A percentile compares a stretch with the other conserved stretches of the same genome.
Evolutionary conservation across 2,888 invertebrate species (phyloP).

Genomic region (Dendrolimus pini): DNA sequence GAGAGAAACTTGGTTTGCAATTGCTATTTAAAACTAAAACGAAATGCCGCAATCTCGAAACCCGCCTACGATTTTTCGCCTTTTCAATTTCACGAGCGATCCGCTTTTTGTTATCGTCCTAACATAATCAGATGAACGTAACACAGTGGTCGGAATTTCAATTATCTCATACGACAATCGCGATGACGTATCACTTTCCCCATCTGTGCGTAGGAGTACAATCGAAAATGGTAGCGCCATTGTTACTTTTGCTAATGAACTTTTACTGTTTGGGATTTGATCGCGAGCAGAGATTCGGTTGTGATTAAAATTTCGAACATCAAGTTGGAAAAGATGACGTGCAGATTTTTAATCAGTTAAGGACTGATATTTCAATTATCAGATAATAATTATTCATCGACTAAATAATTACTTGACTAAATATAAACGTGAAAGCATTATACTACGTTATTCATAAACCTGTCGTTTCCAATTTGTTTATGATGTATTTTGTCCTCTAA

Average conservation of each 20-base stretch:
- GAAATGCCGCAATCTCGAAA: not conserved
- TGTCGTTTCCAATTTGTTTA: no score
- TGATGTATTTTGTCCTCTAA: no score
- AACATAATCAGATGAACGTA: conserved; percentile 25
- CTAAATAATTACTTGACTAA: no score
- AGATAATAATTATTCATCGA: no score
- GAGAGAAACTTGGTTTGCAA: no score
- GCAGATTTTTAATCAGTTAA: not conserved
- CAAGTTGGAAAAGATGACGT: no score
- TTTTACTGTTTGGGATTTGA: conserved; percentile 29
- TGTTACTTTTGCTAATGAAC: conserved; percentile 58
- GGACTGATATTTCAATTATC: conserved; percentile 3
- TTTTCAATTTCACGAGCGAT: conserved; percentile 7
- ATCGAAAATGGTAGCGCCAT: conserved; percentile 24
- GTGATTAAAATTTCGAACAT: no score
- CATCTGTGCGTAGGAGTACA: conserved; percentile 7
- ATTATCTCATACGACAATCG: conserved; percentile 38
- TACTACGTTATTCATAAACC: no score
- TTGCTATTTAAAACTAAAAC: no score
- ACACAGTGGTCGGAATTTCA: conserved; percentile 41
- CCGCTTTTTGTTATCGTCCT: conserved; percentile 2
- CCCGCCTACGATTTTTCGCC: not conserved
- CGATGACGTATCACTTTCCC: conserved; percentile 51
- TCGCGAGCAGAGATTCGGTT: not conserved
- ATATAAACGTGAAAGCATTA: no score